Conservation (phyloP, 2,113 vertebrate genomes). For the Cyanoderma ruficeps region DNA sequence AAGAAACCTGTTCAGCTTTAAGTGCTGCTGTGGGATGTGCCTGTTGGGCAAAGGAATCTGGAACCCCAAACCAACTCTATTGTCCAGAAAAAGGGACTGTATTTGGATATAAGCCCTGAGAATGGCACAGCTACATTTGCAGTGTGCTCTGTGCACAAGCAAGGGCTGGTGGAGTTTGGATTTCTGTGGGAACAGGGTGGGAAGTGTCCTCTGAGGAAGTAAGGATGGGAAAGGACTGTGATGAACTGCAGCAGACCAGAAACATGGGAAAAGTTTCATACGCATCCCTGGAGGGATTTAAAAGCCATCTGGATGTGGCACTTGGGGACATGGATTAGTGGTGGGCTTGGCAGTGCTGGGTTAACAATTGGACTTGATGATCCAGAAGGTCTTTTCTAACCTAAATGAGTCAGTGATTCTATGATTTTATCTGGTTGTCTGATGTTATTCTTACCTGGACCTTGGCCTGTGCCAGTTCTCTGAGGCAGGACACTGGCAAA, state of each 20-base stretch:
- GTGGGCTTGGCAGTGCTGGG: neutral
- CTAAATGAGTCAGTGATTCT: neutral
- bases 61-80: neutral
- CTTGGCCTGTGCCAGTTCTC: neutral
- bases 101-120: neutral
- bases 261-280: neutral
- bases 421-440: neutral
- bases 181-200: neutral
- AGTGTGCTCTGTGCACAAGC: neutral
- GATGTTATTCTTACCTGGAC: neutral
- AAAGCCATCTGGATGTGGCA: neutral
- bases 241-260: neutral
- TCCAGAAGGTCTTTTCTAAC: neutral
- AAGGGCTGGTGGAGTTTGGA: neutral
- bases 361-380: neutral
- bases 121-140: neutral
- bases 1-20: neutral
- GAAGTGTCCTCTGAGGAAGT: neutral
- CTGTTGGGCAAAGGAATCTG: neutral
- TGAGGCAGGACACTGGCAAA: neutral
- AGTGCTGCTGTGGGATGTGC: neutral
- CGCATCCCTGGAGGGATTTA: neutral
- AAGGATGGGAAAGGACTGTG: neutral
- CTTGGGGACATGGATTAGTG: too few species aligned
- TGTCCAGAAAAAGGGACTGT: neutral